Conservation (phyloP, 2,888 invertebrate genomes). For the Scaptomyza cyrtandrae region DNA sequence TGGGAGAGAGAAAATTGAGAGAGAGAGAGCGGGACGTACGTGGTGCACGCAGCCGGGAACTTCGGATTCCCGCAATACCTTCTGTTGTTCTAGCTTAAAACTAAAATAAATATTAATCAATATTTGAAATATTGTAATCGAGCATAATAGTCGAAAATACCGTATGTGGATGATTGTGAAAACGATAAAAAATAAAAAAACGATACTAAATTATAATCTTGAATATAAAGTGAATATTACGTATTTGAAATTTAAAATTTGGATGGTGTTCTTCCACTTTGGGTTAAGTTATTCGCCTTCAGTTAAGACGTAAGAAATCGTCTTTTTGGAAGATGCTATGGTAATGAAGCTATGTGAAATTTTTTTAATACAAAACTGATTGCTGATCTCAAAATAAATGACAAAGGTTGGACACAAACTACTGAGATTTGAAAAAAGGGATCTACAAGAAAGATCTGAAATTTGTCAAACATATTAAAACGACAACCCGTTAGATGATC, state of each 20-base stretch:
- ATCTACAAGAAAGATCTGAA: background rate
- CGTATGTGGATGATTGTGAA: constrained; percentile 79
- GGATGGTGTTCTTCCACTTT: background rate
- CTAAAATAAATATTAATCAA: constrained; percentile 54
- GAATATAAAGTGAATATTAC: constrained; percentile 7
- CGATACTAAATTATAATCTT: constrained; percentile 77
- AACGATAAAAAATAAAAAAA: constrained; percentile 73
- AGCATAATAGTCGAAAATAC: constrained; percentile 69
- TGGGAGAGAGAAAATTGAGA: constrained; percentile 52
- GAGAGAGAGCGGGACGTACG: constrained; percentile 57
- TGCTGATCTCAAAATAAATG: background rate
- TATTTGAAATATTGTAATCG: constrained; percentile 76
- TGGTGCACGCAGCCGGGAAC: constrained; percentile 31
- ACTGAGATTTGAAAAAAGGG: background rate
- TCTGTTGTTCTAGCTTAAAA: constrained; percentile 47
- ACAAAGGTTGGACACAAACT: background rate
- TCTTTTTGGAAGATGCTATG: background rate
- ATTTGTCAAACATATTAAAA: background rate
- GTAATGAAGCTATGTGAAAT: background rate
- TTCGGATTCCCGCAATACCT: constrained; percentile 49
- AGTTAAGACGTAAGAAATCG: background rate
- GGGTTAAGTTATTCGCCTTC: background rate
- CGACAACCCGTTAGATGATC: background rate
- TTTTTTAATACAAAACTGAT: background rate
- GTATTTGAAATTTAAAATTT: background rate